These are phyloP conservation scores for Bellardia pandia DNA, from an alignment of 2,888 invertebrate species.

Conservation along the genomic window DNA sequence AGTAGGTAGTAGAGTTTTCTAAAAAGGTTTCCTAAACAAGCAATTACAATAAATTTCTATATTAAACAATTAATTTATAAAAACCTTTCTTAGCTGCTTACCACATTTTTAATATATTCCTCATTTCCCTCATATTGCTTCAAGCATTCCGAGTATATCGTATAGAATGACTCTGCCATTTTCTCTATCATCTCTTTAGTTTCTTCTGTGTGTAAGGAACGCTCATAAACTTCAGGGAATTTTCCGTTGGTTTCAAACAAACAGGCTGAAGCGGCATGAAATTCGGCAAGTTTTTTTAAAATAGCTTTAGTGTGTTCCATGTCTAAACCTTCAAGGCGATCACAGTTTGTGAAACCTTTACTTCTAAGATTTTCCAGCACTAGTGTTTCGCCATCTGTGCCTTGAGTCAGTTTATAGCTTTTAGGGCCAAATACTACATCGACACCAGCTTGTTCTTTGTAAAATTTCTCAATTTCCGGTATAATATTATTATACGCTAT, in stretches of 20 bases:
- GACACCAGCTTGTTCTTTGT: slow-evolving; percentile 75
- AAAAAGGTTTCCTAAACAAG: slow-evolving; percentile 37
- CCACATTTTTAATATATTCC: slow-evolving; percentile 76
- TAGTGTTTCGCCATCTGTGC: slow-evolving; percentile 65
- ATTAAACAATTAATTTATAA: neutral
- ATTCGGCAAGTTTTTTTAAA: slow-evolving; percentile 79
- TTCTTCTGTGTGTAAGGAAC: slow-evolving; percentile 67
- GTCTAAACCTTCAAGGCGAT: slow-evolving; percentile 78
- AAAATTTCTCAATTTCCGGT: slow-evolving; percentile 79
- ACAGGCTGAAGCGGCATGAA: slow-evolving; percentile 80
- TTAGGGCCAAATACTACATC: slow-evolving; percentile 78
- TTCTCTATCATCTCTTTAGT: slow-evolving; percentile 39
- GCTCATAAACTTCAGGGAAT: slow-evolving; percentile 70
- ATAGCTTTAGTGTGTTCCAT: slow-evolving; percentile 77
- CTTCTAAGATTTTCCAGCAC: slow-evolving; percentile 78
- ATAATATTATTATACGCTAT: slow-evolving; percentile 79
- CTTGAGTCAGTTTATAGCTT: slow-evolving; percentile 75
- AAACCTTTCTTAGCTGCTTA: slow-evolving; percentile 63
- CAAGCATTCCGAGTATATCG: slow-evolving; percentile 26
- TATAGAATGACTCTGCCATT: slow-evolving; percentile 49
- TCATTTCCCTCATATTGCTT: slow-evolving; percentile 68
- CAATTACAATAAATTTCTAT: neutral
- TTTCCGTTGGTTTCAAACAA: slow-evolving; percentile 75
- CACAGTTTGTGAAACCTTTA: slow-evolving; percentile 74
- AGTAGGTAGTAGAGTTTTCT: slow-evolving; percentile 60